phyloP scores from a whole-genome alignment of 2,113 vertebrate species.

The Equus quagga region DNA sequence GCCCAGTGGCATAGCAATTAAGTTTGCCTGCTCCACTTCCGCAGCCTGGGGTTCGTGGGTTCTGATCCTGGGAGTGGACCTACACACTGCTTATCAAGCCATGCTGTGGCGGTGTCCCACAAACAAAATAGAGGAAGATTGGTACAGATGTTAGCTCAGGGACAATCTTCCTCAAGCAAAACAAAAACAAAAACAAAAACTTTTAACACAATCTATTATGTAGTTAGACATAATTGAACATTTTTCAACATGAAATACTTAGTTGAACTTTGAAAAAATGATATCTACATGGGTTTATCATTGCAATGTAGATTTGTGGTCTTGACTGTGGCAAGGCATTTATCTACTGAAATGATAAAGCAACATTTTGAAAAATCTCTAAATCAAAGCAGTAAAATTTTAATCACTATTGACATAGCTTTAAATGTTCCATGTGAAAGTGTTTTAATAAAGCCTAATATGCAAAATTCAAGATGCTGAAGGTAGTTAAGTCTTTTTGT shows the following conservation, averaged over 20 bases:
- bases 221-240: not conserved
- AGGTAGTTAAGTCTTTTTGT: not conserved
- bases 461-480: not conserved
- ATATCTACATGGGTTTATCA: not conserved
- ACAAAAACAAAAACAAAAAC: not conserved
- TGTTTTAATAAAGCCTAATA: not conserved
- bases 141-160: too few species aligned
- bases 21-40: too few species aligned
- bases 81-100: too few species aligned
- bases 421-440: not conserved
- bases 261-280: not conserved
- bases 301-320: not conserved
- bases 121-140: too few species aligned
- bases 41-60: too few species aligned
- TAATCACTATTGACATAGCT: not conserved
- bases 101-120: too few species aligned
- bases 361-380: not conserved
- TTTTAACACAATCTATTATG: not conserved
- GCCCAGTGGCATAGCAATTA: too few species aligned
- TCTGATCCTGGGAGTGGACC: too few species aligned
- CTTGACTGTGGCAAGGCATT: not conserved
- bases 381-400: not conserved
- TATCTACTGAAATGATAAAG: constrained; percentile 10
- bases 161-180: too few species aligned
- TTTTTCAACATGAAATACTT: not conserved